These are phyloP conservation scores for Aphelenchoides besseyi DNA, from an alignment of 1,140 invertebrate species.

Conservation along the genomic window DNA sequence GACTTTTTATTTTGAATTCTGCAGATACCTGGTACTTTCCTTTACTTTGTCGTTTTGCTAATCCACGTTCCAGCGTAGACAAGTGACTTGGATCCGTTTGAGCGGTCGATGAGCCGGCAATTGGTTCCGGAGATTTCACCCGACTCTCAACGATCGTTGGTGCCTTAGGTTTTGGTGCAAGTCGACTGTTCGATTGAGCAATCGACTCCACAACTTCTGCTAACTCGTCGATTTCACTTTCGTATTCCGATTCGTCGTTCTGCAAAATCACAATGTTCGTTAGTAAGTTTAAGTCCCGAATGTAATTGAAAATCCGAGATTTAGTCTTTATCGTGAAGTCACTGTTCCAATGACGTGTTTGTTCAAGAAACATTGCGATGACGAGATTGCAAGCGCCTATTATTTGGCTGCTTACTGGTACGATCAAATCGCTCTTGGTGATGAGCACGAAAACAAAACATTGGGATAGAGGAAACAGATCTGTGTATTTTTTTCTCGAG, in stretches of 20 bases:
- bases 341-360: conserved; percentile 18
- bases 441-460: neutral
- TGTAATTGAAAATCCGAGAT: too few species aligned
- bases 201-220: conserved; percentile 57
- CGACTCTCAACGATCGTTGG: conserved; percentile 54
- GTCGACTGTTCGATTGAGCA: conserved; percentile 19
- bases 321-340: neutral
- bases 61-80: conserved; percentile 54
- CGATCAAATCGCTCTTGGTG: neutral
- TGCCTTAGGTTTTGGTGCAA: conserved; percentile 21
- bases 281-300: too few species aligned
- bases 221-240: conserved; percentile 60
- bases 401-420: neutral
- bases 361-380: neutral
- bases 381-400: neutral
- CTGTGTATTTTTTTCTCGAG: too few species aligned
- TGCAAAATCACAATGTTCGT: conserved; percentile 44
- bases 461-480: too few species aligned
- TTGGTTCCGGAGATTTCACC: conserved; percentile 16
- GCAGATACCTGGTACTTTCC: conserved; percentile 57
- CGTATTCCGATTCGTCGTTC: conserved; percentile 58
- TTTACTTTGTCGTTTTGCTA: conserved; percentile 60
- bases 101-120: conserved; percentile 26
- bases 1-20: neutral
- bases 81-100: conserved; percentile 41